These are phyloP conservation scores for Brachionus koreanus DNA, from an alignment of 1,140 invertebrate genomes.

Conservation along the genomic window DNA sequence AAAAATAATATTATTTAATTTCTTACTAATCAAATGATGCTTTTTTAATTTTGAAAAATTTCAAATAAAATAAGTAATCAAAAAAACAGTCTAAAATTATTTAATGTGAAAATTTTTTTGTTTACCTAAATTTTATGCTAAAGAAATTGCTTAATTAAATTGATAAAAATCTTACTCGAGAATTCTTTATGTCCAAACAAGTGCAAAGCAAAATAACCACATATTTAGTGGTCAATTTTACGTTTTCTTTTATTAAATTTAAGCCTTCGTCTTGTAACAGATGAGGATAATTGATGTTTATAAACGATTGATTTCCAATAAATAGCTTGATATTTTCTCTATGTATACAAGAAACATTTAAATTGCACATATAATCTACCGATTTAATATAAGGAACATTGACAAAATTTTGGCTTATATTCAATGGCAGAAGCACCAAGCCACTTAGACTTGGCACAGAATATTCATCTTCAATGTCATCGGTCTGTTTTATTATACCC, in stretches of 20 bases:
- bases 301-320: not conserved
- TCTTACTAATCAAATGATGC: too few relatives aligned
- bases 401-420: not conserved
- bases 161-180: not conserved
- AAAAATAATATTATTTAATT: too few relatives aligned
- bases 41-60: too few relatives aligned
- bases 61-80: too few relatives aligned
- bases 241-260: not conserved
- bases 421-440: not conserved
- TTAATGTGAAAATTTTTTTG: not conserved
- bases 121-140: not conserved
- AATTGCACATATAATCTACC: not conserved
- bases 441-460: not conserved
- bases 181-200: constrained; percentile 10
- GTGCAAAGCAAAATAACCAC: not conserved
- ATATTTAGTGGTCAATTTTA: not conserved
- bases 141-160: too few relatives aligned
- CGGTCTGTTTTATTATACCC: not conserved
- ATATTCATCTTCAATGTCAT: not conserved
- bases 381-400: not conserved
- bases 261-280: not conserved
- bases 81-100: too few relatives aligned
- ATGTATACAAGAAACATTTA: constrained; percentile 1
- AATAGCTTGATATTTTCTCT: constrained; percentile 16
- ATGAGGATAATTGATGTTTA: not conserved